Evolutionary conservation across 2,113 vertebrate genomes (phyloP).

Genomic region (Mustelus asterias): DNA sequence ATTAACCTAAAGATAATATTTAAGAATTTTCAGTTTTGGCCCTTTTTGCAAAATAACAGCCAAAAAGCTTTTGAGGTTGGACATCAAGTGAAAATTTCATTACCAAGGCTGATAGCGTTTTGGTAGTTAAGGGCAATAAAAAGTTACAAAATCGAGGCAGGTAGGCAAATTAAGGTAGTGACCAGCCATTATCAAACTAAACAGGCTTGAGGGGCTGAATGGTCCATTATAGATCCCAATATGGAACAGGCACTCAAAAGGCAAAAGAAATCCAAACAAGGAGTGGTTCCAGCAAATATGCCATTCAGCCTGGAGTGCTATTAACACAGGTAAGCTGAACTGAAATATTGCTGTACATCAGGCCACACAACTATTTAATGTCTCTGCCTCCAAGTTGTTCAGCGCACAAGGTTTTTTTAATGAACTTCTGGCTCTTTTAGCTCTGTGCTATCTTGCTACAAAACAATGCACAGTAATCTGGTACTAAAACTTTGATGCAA

Average conservation of each 20-base stretch:
- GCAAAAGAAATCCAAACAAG: neutral
- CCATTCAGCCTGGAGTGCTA: neutral
- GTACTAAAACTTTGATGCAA: constrained; percentile 75
- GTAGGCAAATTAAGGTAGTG: neutral
- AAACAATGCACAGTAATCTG: constrained; percentile 14
- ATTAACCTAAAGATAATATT: neutral
- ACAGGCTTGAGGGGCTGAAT: neutral
- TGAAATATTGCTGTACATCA: neutral
- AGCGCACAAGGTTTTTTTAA: neutral
- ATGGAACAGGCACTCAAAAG: neutral
- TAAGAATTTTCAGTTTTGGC: neutral
- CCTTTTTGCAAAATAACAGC: neutral
- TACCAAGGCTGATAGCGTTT: neutral
- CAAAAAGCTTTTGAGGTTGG: neutral
- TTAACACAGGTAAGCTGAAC: neutral
- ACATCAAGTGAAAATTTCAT: neutral
- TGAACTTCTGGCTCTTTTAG: neutral
- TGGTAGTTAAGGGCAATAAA: neutral
- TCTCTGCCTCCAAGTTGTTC: neutral
- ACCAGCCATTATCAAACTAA: neutral
- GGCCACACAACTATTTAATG: neutral
- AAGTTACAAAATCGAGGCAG: neutral
- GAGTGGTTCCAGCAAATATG: neutral
- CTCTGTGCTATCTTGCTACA: neutral
- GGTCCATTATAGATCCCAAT: neutral